Base-by-base conservation (phyloP, 2,113 vertebrate genomes). In the Gobius niger region DNA sequence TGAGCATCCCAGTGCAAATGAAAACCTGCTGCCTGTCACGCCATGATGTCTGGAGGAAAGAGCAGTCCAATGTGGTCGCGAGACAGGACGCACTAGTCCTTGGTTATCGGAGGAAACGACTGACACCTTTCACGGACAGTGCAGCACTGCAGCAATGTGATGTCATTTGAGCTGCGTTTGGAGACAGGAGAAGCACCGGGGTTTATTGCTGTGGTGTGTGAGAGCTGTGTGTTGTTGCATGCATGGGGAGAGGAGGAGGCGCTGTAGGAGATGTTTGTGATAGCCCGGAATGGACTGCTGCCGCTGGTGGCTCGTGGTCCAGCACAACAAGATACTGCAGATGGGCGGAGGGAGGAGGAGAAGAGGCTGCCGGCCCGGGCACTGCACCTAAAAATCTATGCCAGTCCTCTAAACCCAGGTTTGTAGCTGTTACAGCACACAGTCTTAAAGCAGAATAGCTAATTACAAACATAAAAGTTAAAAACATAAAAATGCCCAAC, bases 141-240 rank as follows among this genome's bases (percentile, higher is more conserved):
- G 87, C 80, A 83, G 76, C 87, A 87, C 62, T 89, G 90, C 87
- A 89, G 80, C 82, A 83, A 69, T 53, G 86, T 87, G 78, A 87
- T 91, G 85, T 85, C 76, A 90, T 68, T 82, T 83, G 56, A 24
- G 73, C 47, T 82, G 51, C 67, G 52, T 78, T 73, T 76, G 50
- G 60, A 61, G 63, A 44, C 41, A 60, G 57, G 63, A 44, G 19
- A 46, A 72, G 75, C n/a, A 9, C 54, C 40, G 13, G 53, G n/a
- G n/a, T 19, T 62, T 67, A 14, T 63, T 18, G 16, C 53, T 69
- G 14, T 52, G 64, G 4, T 57, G n/a, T 3, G 66, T 34, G 16
- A 62, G 56, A 44, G 54, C 65, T 60, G 7, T 5, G 40, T 44
- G 42, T 63, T 63, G 42, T 63, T 18, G 42, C 44, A 16, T 44